Base-by-base conservation (phyloP, 2,797 vertebrate genomes). In the Oophaga sylvatica region DNA sequence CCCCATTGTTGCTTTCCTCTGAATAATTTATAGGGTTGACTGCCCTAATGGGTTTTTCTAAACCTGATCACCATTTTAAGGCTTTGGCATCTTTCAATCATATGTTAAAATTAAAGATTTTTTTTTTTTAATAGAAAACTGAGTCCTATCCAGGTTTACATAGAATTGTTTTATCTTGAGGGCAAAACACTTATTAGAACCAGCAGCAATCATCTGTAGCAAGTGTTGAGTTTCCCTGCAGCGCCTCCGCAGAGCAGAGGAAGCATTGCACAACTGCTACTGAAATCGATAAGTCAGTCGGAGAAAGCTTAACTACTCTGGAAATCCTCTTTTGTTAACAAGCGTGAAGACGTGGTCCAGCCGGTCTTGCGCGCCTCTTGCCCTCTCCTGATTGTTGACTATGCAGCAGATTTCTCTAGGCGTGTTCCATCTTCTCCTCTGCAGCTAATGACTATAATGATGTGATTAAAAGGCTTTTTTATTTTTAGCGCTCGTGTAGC, bases 401-500 rank as follows among this genome's bases (percentile, higher is more conserved):
- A 13, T 5, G 9, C 60, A 75, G 57, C 16, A 45, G 70, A n/a
- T 75, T 26, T 70, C 31, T 62, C 65, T 20, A 71, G 78, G 85
- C n/a, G 78, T 86, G 63, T 60, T 16, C n/a, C 26, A 26, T 67
- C 80, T 67, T 83, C 73, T 70, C 59, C 41, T 29, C 60, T 78
- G 35, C 5, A 53, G 59, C 60, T 77, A 63, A 86, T 73, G 56
- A 80, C 76, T 81, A 45, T 81, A 81, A 87, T 62, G 17, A 62
- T 60, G 68, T 65, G 57, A 80, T 87, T 81, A 62, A 19, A 87
- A 60, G 68, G 45, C 26, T 26, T 29, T 35, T 35, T 60, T 87
- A 87, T 87, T 87, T 87, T 87, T 87, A 87, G 87, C 53, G 17
- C 65, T 45, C 4, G 19, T 75, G 41, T 57, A 59, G 11, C 29